A percentile compares a stretch with the other conserved stretches of the same genome.
Conservation (phyloP, 2,113 vertebrate species). For the Egretta garzetta region DNA sequence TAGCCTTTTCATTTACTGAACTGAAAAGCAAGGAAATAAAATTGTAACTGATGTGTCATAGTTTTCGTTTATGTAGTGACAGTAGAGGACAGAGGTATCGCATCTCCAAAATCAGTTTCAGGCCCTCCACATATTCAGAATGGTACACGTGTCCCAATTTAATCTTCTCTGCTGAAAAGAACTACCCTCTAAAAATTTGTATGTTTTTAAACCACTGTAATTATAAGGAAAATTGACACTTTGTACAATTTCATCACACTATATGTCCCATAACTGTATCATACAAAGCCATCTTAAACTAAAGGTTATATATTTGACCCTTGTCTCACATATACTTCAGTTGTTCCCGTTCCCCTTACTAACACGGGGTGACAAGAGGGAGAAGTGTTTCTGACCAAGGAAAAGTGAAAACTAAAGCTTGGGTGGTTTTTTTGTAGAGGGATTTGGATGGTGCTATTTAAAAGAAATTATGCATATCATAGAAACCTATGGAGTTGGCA, state of each 20-base stretch:
- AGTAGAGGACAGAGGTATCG: not conserved
- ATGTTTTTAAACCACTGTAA: not conserved
- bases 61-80: not conserved
- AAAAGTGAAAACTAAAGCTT: not conserved
- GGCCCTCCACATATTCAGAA: not conserved
- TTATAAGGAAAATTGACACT: not conserved
- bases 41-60: not conserved
- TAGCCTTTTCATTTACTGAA: not conserved
- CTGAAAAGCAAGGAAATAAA: not conserved
- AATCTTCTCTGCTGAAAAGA: not conserved
- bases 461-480: fast-evolving
- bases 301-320: not conserved
- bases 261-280: not conserved
- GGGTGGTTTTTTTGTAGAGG: fast-evolving
- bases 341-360: not conserved
- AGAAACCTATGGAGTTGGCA: not conserved
- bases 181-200: fast-evolving
- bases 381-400: not conserved
- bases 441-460: not conserved
- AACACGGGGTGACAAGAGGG: fast-evolving
- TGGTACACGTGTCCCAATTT: not conserved
- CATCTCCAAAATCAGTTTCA: not conserved
- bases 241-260: not conserved
- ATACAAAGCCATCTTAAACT: not conserved
- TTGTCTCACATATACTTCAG: not conserved